Percentiles rank a stretch among this genome's conserved stretches.
Conservation (phyloP, 2,113 vertebrate genomes). For the Gobius niger region DNA sequence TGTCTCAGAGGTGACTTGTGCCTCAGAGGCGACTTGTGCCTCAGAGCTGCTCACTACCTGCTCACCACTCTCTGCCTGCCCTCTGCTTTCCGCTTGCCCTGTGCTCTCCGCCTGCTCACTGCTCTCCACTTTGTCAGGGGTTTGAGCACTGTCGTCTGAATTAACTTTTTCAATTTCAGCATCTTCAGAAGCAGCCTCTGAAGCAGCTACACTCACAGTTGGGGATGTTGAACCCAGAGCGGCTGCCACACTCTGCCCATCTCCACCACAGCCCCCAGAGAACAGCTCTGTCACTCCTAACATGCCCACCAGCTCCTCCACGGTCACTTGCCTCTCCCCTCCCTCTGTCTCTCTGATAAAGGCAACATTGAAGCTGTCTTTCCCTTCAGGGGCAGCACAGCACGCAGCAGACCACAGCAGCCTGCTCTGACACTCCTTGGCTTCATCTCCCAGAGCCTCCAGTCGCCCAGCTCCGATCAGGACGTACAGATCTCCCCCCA, state of each 20-base stretch:
- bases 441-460: conserved; percentile 31
- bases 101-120: neutral
- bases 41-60: neutral
- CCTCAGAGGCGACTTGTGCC: neutral
- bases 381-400: conserved; percentile 60
- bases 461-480: conserved; percentile 60
- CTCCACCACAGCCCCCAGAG: conserved; percentile 62
- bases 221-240: conserved; percentile 13
- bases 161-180: neutral
- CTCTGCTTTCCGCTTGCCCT: neutral
- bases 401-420: conserved; percentile 73
- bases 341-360: conserved; percentile 55
- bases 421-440: conserved; percentile 36
- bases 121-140: conserved; percentile 1
- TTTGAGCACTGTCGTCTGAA: conserved; percentile 11
- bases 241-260: conserved; percentile 16
- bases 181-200: conserved; percentile 12
- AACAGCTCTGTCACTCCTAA: conserved; percentile 68
- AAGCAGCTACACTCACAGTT: conserved; percentile 10
- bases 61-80: neutral
- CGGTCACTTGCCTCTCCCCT: conserved; percentile 52
- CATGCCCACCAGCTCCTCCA: conserved; percentile 68
- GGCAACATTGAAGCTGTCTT: conserved; percentile 60
- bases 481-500: conserved; percentile 67
- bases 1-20: neutral